Percentiles rank a stretch among this genome's conserved stretches.
These are phyloP conservation scores for Lydus trimaculatus DNA, from an alignment of 2,888 invertebrate species.

Conservation along the genomic window DNA sequence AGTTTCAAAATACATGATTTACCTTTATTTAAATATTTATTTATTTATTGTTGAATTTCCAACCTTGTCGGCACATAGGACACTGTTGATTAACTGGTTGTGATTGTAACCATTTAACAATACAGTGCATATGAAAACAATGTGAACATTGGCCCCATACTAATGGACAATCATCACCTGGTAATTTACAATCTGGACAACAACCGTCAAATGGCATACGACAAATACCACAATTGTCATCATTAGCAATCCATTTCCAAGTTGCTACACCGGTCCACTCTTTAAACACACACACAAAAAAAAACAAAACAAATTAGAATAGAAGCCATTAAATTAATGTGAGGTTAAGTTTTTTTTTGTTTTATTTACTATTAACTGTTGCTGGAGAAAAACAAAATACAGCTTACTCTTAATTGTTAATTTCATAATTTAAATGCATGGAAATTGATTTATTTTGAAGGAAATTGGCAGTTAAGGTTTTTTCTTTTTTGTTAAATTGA, in stretches of 20 bases:
- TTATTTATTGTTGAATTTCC: conserved; percentile 93
- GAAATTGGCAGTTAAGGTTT: no score
- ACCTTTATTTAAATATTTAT: no score
- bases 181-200: conserved; percentile 96
- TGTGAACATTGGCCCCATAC: conserved; percentile 99
- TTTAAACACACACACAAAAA: conserved; percentile 48
- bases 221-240: conserved; percentile 99
- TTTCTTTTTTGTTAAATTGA: no score
- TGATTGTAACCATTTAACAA: conserved; percentile 98
- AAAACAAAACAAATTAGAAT: neutral
- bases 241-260: conserved; percentile 99
- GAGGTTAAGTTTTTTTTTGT: conserved; percentile 20
- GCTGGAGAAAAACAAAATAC: neutral
- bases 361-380: neutral
- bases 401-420: conserved; percentile 38
- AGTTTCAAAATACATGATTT: no score
- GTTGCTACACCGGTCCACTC: conserved; percentile 96
- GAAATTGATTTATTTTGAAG: neutral
- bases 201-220: conserved; percentile 99
- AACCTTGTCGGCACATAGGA: conserved; percentile 98
- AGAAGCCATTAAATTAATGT: conserved; percentile 15
- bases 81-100: conserved; percentile 87
- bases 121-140: conserved; percentile 99
- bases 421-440: conserved; percentile 34
- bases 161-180: conserved; percentile 97